phyloP scores from a whole-genome alignment of 2,113 vertebrate genomes.

The Numida meleagris region DNA sequence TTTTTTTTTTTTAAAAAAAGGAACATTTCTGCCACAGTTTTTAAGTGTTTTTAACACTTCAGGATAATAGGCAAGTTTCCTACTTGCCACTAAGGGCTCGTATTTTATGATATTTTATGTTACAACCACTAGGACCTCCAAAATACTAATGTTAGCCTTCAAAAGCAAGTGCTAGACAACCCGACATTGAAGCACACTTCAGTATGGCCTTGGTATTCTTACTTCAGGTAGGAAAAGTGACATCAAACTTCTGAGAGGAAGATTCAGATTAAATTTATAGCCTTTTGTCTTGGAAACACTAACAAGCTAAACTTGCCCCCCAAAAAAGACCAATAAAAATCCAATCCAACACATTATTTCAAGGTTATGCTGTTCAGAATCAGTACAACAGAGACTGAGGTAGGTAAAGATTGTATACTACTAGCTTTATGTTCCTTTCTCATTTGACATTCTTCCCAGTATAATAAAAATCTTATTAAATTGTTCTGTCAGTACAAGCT shows the following conservation, averaged over 20 bases:
- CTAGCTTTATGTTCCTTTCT: not conserved
- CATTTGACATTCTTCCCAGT: not conserved
- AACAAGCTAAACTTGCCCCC: not conserved
- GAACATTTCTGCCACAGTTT: not conserved
- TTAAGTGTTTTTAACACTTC: not conserved
- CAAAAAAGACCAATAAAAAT: not conserved
- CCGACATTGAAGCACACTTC: not conserved
- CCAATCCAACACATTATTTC: not conserved
- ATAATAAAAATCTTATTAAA: not conserved
- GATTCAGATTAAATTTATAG: not conserved
- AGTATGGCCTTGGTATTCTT: not conserved
- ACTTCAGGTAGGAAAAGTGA: not conserved
- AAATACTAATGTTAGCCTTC: not conserved
- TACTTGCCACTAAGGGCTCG: not conserved
- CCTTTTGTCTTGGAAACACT: not conserved
- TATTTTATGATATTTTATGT: accelerated
- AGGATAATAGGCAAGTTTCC: not conserved
- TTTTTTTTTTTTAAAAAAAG: not conserved
- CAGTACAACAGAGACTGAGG: not conserved
- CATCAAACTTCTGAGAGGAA: accelerated
- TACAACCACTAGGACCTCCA: not conserved
- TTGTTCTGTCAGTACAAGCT: not conserved
- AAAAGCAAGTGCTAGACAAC: not conserved
- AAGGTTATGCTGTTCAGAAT: not conserved
- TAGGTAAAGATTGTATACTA: not conserved